Conservation (phyloP, 2,888 invertebrate species). For the Andrena flavipes region DNA sequence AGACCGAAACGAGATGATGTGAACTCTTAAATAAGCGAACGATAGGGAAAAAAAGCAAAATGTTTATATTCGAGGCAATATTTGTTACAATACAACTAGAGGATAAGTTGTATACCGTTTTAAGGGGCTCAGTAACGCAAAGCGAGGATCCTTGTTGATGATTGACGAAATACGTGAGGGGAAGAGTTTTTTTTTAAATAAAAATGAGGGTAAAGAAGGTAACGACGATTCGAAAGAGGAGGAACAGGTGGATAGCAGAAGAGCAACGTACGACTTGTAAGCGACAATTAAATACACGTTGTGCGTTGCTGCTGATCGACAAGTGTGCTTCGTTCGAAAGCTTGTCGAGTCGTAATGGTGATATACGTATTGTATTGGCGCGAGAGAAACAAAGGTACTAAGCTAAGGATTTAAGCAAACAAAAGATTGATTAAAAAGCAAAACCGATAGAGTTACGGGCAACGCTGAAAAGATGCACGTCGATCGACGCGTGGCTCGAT, state of each 20-base stretch:
- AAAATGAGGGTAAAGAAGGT: slow-evolving; percentile 9
- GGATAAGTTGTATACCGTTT: slow-evolving; percentile 77
- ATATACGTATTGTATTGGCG: slow-evolving; percentile 46
- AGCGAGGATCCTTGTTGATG: slow-evolving; percentile 62
- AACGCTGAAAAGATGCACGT: slow-evolving; percentile 5
- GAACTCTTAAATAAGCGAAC: slow-evolving; percentile 66
- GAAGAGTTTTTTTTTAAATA: too few relatives aligned
- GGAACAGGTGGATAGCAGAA: slow-evolving; percentile 4
- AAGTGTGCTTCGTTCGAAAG: slow-evolving; percentile 33
- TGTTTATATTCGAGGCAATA: slow-evolving; percentile 84
- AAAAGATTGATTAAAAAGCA: slow-evolving; percentile 28
- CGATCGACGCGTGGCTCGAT: slow-evolving; percentile 46
- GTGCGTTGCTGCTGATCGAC: slow-evolving; percentile 44
- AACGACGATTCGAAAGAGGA: slow-evolving; percentile 2
- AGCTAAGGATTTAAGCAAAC: slow-evolving; percentile 52
- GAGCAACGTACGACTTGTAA: slow-evolving; percentile 50
- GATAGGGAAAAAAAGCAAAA: slow-evolving; percentile 63
- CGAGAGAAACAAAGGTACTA: slow-evolving; percentile 65
- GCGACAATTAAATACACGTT: slow-evolving; percentile 34
- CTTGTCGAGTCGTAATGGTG: slow-evolving; percentile 48
- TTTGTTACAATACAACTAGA: slow-evolving; percentile 83
- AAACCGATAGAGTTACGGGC: slow-evolving; percentile 10
- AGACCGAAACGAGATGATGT: slow-evolving; percentile 65
- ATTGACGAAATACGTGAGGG: slow-evolving; percentile 38
- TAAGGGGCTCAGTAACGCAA: slow-evolving; percentile 59